These are phyloP conservation scores for Eulithis prunata DNA, from an alignment of 2,888 invertebrate genomes.

Conservation along the genomic window DNA sequence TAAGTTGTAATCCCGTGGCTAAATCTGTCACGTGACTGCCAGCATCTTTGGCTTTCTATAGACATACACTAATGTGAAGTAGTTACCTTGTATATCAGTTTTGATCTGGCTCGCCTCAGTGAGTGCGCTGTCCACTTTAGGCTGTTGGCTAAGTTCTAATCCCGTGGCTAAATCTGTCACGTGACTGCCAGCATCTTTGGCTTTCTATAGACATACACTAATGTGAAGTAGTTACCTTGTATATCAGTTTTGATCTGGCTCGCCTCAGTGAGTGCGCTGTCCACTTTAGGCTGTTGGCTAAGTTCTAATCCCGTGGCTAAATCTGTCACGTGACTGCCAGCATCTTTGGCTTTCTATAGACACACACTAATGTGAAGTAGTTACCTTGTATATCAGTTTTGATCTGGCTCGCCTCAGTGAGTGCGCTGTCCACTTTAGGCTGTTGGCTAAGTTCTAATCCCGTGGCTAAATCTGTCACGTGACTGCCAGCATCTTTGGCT, in stretches of 20 bases:
- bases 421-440: slow-evolving; percentile 91
- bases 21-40: slow-evolving; percentile 89
- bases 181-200: slow-evolving; percentile 87
- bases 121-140: slow-evolving; percentile 92
- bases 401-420: slow-evolving; percentile 89
- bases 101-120: slow-evolving; percentile 88
- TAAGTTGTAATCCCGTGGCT: slow-evolving; percentile 88
- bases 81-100: slow-evolving; percentile 80
- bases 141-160: slow-evolving; percentile 88
- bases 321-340: slow-evolving; percentile 88
- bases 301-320: slow-evolving; percentile 90
- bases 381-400: slow-evolving; percentile 84
- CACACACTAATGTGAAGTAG: too few species aligned
- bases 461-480: slow-evolving; percentile 89
- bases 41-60: slow-evolving; percentile 82
- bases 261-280: slow-evolving; percentile 91
- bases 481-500: slow-evolving; percentile 86
- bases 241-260: slow-evolving; percentile 86
- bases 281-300: slow-evolving; percentile 90
- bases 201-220: slow-evolving; percentile 56
- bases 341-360: slow-evolving; percentile 79
- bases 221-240: slow-evolving; percentile 54
- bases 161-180: slow-evolving; percentile 89
- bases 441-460: slow-evolving; percentile 89
- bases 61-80: too few species aligned